phyloP scores from a whole-genome alignment of 1,140 invertebrate species.

The Bombus pyrosoma region DNA sequence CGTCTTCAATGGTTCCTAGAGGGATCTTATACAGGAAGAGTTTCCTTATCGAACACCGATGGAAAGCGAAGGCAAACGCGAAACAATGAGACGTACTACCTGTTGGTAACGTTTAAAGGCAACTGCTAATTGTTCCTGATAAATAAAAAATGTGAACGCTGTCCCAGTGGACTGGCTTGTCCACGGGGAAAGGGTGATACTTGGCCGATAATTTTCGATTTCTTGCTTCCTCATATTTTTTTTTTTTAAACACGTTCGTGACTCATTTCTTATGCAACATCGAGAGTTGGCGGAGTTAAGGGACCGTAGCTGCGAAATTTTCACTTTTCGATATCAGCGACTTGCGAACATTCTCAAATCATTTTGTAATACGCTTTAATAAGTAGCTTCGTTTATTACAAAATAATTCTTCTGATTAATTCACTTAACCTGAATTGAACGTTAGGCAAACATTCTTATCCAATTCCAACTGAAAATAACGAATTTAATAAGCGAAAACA shows the following conservation, averaged over 20 bases:
- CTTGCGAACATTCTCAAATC: neutral
- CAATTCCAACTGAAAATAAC: too few relatives aligned
- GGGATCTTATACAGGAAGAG: neutral
- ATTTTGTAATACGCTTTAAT: neutral
- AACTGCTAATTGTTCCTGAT: neutral
- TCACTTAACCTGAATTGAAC: neutral
- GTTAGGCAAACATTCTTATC: neutral
- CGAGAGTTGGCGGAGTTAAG: neutral
- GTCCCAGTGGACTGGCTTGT: neutral
- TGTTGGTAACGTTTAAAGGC: neutral
- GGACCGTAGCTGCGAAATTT: neutral
- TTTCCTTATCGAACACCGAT: neutral
- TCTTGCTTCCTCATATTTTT: neutral
- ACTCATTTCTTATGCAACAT: slow-evolving; percentile 17
- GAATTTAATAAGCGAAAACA: too few relatives aligned
- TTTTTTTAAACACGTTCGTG: neutral
- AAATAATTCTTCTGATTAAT: neutral
- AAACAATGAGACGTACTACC: slow-evolving; percentile 11
- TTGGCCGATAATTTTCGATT: neutral
- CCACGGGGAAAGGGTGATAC: neutral
- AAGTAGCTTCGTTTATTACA: too few relatives aligned
- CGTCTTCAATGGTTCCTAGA: neutral
- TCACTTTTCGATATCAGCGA: neutral
- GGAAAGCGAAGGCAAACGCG: slow-evolving; percentile 3
- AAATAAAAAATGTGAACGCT: slow-evolving; percentile 9